Evolutionary conservation across 2,888 invertebrate genomes (phyloP), one percentile per base, ranked within the genome.

Genomic region (Odontothrips loti): DNA sequence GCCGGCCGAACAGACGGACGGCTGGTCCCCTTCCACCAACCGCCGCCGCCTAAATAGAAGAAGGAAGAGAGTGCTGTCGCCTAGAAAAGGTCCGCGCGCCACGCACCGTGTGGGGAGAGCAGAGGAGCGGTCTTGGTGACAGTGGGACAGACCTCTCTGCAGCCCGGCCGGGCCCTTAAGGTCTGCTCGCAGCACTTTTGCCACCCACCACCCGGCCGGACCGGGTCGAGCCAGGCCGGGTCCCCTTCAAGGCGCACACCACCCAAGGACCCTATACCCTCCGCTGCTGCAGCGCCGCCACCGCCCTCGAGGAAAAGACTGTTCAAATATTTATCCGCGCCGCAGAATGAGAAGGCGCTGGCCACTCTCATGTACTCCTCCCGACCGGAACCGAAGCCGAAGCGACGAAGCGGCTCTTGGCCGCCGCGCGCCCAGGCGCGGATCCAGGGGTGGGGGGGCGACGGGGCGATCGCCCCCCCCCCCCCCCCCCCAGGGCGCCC

Each of bases 271-370:
- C 34, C 34, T 43, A 43, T 43, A 43, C 34, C 34, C 34, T 43
- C 34, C 6, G 34, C 34, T 43, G 3, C 34, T 20, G 58, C 58
- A 20, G 58, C 58, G 20, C 58, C 58, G 6, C 20, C 58, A 15
- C 58, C 58, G 58, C 20, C 58, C 58, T 58, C 58, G 20, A 58
- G 58, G 58, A 58, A 58, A 58, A 58, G 58, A 58, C 58, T 58
- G 58, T 58, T 58, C 58, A 58, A 58, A 58, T 58, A 58, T 58
- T 58, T 58, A 58, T 58, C 58, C 20, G 12, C 58, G 58, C 58
- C 58, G 58, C 58, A 58, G 58, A 58, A 58, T 58, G 58, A 58
- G 58, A 17, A 20, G 58, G 20, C 20, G 17, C 58, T 15, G 58
- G 58, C 58, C 58, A 58, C 58, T 58, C 20, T 58, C 58, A 15